Conservation (phyloP, 1,140 invertebrate genomes). For the Contarinia nasturtii region DNA sequence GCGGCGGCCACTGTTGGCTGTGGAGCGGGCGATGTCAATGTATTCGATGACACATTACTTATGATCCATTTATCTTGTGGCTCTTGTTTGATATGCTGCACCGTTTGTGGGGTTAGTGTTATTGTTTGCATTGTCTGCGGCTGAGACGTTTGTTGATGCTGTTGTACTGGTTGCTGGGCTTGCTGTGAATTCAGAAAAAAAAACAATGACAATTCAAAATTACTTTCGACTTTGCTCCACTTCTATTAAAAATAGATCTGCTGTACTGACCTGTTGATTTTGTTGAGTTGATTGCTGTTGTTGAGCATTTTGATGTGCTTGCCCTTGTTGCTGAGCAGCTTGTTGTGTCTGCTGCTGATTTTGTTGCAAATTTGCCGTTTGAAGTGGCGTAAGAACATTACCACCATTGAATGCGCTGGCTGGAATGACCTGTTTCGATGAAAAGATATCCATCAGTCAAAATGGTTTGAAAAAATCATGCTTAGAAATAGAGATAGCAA, state of each 20-base stretch:
- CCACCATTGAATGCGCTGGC: constrained; percentile 27
- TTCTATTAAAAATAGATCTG: constrained; percentile 5
- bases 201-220: too few relatives aligned
- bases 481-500: background rate
- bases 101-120: constrained; percentile 12
- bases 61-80: constrained; percentile 1
- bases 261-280: background rate
- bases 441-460: too few relatives aligned
- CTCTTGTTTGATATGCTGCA: background rate
- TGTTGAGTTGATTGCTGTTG: background rate
- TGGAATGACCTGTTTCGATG: constrained; percentile 32
- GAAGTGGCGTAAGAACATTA: constrained; percentile 5
- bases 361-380: constrained; percentile 6
- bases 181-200: constrained; percentile 8
- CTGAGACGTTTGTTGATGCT: constrained; percentile 15
- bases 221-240: too few relatives aligned
- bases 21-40: constrained; percentile 16
- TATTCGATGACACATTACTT: background rate
- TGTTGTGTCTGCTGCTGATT: constrained; percentile 17
- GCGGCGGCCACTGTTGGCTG: background rate
- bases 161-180: constrained; percentile 11
- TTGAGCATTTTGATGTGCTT: background rate
- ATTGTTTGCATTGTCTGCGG: constrained; percentile 9
- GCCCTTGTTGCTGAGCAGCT: constrained; percentile 8
- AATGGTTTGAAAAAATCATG: background rate